Evolutionary conservation across 2,888 invertebrate species (phyloP).

Genomic region (Hemicrepidius hirtus): DNA sequence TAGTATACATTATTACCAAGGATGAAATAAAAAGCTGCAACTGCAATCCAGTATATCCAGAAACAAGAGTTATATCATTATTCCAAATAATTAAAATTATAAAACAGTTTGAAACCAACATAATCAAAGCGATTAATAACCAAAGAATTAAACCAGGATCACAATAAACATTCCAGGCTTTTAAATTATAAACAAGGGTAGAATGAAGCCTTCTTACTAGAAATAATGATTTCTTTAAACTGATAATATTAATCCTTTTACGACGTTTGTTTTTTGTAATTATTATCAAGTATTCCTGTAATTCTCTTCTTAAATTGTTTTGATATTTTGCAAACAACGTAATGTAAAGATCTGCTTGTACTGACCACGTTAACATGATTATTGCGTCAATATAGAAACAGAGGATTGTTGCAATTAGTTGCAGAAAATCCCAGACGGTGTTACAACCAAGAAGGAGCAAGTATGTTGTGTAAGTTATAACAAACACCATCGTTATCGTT

Average conservation of each 20-base stretch:
- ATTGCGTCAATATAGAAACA: background rate
- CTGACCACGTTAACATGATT: background rate
- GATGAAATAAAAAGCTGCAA: background rate
- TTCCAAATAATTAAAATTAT: background rate
- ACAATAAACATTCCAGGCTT: background rate
- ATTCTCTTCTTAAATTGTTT: background rate
- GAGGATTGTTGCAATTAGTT: background rate
- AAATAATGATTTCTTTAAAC: background rate
- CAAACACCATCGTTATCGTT: background rate
- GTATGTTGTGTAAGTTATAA: background rate
- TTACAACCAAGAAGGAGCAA: background rate
- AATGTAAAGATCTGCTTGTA: background rate
- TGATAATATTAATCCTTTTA: background rate
- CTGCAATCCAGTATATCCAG: background rate
- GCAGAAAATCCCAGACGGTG: background rate
- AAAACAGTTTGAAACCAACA: background rate
- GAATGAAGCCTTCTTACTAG: conserved; percentile 1
- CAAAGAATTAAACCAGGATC: background rate
- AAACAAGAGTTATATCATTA: background rate
- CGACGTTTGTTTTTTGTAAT: background rate
- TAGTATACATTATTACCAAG: background rate
- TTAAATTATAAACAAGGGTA: background rate
- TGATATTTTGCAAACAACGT: background rate
- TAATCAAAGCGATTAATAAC: background rate
- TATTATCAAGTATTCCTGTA: background rate